Evolutionary conservation across 2,888 invertebrate genomes (phyloP), one percentile per base, ranked within the genome.

Genomic region (Pollenia labialis): DNA sequence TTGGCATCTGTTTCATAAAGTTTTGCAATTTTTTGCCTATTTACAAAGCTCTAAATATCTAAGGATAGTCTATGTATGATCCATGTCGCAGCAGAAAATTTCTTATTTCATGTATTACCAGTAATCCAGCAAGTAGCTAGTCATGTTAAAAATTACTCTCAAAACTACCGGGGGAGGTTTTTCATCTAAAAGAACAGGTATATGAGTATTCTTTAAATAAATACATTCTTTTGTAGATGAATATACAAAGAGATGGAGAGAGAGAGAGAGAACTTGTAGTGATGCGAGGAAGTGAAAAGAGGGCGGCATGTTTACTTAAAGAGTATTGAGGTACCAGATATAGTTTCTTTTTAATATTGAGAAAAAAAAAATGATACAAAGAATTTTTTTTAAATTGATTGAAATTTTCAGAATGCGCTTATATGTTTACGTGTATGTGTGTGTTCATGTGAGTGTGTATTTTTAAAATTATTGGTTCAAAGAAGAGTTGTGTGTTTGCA

Each of bases 381-480:
- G 60, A 52, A 44, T 1, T 84, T 68, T 74, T 85, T 85, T 32
- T 32, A 32, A 32, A 32, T 32, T 85, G 81, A 85, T 85, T 66
- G 64, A 74, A 85, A 85, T 72, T 76, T 32, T 4, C 32, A 32
- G 4, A 32, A 32, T 6, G 50, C 64, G 32, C 71, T 64, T 71
- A 50, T 71, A 12, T 56, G 9, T 60, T 2, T 16, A 0, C 1
- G 9, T 74, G 12, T 58, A 18, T 56, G 40, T n/a, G 14, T 77
- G 14, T 66, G 48, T 46, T 16, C 52, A 14, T n/a, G 14, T 4
- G 12, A 3, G 10, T 54, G 58, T 71, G 14, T 54, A 14, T 60
- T 4, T 52, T 32, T 42, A 32, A 4, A 1, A 6, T 4, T 32
- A 32, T 32, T 32, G 32, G 32, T 32, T 32, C 32, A 32, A 32